Base-by-base conservation (phyloP, 2,113 vertebrate genomes). In the Nasalis larvatus region DNA sequence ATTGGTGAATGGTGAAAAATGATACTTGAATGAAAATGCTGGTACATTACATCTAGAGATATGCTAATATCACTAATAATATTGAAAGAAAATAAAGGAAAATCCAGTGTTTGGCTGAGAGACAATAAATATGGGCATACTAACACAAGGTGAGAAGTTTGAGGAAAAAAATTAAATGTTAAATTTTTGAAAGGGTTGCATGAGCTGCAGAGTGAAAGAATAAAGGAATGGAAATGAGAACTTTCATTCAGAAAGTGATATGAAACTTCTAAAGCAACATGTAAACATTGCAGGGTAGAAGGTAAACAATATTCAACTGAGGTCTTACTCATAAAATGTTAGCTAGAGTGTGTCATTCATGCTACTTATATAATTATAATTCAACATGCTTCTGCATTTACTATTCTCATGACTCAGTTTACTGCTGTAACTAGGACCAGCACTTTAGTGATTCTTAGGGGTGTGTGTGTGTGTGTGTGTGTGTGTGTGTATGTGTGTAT, bases 261-360 rank as follows among this genome's bases (percentile, higher is more conserved):
- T 68, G 71, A 77, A 95, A 95, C 66, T 90, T 95, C 86, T 92
- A 81, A 92, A 95, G 86, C 68, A 91, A 77, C 78, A 82, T 73
- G 76, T 68, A 96, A 90, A 94, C 81, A 93, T 63, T 82, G n/a
- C 80, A 71, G 86, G 10, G 49, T 91, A 96, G 71, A 96, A 77
- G 45, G 42, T 52, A 96, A 94, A 94, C 71, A 94, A 58, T 8
- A 47, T 97, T 97, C 0, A 1, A 18, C 40, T 76, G 80, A 91
- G 83, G 5, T 89, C 84, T 96, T 94, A 91, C 97, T 98, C 93
- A 74, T 97, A 94, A 98, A 97, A 95, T 17, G 94, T 97, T 56
- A 94, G 16, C 52, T 92, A 35, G 6, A 86, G 0, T 56, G 25
- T 97, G 14, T 93, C 96, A 92, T 87, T 98, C 92, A 92, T 97